Percentiles rank a stretch among this genome's conserved stretches.
Conservation (phyloP, 2,888 invertebrate genomes). For the Sussaba pulchella region DNA sequence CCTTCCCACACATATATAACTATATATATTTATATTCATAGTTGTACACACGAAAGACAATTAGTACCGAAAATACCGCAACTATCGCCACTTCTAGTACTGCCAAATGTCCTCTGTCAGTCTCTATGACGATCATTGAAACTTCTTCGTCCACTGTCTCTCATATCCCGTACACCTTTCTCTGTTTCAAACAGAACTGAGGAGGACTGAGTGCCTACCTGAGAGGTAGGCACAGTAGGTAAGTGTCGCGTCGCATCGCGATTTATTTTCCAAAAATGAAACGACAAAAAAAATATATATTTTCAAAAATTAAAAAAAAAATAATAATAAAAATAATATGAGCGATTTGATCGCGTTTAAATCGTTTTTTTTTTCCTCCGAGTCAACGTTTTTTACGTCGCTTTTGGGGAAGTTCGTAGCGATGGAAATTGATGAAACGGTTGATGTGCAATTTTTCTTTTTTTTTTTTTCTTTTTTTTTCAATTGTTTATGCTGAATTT, state of each 20-base stretch:
- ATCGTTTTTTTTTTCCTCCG: neutral
- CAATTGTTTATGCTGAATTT: neutral
- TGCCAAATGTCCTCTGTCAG: conserved; percentile 58
- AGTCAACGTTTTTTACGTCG: conserved; percentile 12
- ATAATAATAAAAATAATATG: neutral
- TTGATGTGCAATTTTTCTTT: neutral
- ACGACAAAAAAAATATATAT: conserved; percentile 29
- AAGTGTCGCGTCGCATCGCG: conserved; percentile 81
- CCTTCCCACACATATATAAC: too few species aligned
- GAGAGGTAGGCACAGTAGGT: conserved; percentile 82
- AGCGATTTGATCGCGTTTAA: neutral
- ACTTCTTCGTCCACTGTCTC: conserved; percentile 70
- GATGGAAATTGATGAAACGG: neutral
- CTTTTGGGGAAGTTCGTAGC: conserved; percentile 14
- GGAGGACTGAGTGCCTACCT: conserved; percentile 83
- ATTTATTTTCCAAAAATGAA: conserved; percentile 74
- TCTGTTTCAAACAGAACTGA: conserved; percentile 84
- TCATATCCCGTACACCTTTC: conserved; percentile 84
- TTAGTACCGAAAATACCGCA: conserved; percentile 11
- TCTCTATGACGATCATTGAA: conserved; percentile 64
- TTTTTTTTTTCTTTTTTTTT: too few species aligned
- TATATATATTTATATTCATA: conserved; percentile 36
- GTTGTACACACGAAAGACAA: conserved; percentile 17
- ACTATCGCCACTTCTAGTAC: conserved; percentile 19
- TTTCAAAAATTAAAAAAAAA: neutral